Evolutionary conservation across 2,888 invertebrate genomes (phyloP).

Genomic region (Pyrrhosoma nymphula): DNA sequence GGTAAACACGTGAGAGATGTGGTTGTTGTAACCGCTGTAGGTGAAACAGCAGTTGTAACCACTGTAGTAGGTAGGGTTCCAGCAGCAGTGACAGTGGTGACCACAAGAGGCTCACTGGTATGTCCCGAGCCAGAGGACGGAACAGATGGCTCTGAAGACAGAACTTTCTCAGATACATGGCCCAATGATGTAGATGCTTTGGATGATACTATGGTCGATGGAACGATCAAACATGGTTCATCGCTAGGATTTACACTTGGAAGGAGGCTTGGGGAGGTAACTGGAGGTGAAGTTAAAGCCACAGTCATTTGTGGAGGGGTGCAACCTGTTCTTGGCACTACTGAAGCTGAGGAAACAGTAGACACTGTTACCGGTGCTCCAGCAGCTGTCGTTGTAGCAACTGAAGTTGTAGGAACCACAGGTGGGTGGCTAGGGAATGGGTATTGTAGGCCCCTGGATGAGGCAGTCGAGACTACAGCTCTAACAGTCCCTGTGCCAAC

Average conservation of each 20-base stretch:
- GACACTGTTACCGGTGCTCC: constrained; percentile 59
- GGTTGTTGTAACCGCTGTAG: constrained; percentile 54
- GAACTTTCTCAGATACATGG: not conserved
- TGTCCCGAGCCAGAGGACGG: constrained; percentile 45
- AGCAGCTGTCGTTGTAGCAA: constrained; percentile 58
- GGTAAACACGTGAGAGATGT: constrained; percentile 51
- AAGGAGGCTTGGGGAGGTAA: constrained; percentile 42
- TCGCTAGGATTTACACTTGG: constrained; percentile 38
- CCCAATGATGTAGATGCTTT: not conserved
- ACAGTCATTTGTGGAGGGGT: constrained; percentile 61
- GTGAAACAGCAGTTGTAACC: constrained; percentile 53
- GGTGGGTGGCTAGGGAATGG: constrained; percentile 90
- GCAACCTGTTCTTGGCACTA: constrained; percentile 64
- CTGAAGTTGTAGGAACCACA: constrained; percentile 73
- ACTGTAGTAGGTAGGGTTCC: constrained; percentile 55
- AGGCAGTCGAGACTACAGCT: constrained; percentile 72
- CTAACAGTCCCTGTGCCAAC: constrained; percentile 70
- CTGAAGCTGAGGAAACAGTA: constrained; percentile 53
- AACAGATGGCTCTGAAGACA: constrained; percentile 41
- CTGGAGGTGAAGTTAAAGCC: constrained; percentile 44
- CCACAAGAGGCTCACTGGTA: constrained; percentile 29
- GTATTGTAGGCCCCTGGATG: constrained; percentile 84
- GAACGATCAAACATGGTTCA: constrained; percentile 41
- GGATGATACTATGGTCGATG: not conserved
- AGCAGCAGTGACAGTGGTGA: constrained; percentile 59